phyloP scores from a whole-genome alignment of 2,888 invertebrate species.

The Morpho helenor region DNA sequence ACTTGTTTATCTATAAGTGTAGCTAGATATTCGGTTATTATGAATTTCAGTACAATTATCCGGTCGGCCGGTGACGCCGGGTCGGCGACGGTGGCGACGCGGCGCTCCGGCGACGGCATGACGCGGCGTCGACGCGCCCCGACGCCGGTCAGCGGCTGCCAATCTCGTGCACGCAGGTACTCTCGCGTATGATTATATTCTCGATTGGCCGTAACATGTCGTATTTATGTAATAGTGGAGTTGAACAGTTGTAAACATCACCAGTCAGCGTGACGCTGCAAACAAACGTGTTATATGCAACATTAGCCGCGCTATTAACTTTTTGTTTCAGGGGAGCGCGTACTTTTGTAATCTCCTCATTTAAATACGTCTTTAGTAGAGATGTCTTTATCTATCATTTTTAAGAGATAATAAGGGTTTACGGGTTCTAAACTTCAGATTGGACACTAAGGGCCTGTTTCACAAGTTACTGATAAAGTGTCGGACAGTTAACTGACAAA shows the following conservation, averaged over 20 bases:
- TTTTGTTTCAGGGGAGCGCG: too few species aligned
- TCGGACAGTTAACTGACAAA: too few species aligned
- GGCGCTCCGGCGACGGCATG: slow-evolving; percentile 28
- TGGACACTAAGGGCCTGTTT: too few species aligned
- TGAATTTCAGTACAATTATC: neutral
- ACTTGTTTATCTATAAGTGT: neutral
- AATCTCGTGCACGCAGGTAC: slow-evolving; percentile 17
- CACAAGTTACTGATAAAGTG: too few species aligned
- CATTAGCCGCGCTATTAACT: too few species aligned
- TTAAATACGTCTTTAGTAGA: too few species aligned
- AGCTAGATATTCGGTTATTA: slow-evolving; percentile 1
- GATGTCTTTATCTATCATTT: too few species aligned
- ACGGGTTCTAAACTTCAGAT: too few species aligned
- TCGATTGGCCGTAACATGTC: slow-evolving; percentile 2
- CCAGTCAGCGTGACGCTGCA: neutral
- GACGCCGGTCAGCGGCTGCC: slow-evolving; percentile 23
- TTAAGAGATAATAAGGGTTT: too few species aligned
- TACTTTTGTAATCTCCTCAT: too few species aligned
- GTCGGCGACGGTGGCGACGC: slow-evolving; percentile 22
- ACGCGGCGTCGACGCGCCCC: slow-evolving; percentile 26
- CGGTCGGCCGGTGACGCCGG: slow-evolving; percentile 12
- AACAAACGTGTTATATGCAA: neutral
- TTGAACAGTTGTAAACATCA: neutral
- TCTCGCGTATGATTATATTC: slow-evolving; percentile 9
- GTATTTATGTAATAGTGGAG: neutral